Conservation (phyloP, 2,888 invertebrate species). For the Mythimna vitellina region DNA sequence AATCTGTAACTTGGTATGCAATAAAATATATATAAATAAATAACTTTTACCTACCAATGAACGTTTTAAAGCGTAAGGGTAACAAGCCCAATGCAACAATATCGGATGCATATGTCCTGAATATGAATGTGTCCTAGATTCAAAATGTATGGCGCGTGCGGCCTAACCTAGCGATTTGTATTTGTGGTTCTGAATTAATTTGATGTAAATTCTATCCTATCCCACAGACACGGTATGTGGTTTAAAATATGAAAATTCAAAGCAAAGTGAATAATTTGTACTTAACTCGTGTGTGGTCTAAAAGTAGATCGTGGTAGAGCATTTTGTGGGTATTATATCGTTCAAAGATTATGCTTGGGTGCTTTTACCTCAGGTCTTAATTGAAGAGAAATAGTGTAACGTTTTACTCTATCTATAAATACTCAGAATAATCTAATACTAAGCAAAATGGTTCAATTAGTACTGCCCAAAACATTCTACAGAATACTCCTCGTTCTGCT, state of each 20-base stretch:
- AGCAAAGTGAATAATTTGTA: conserved; percentile 33
- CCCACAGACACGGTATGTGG: conserved; percentile 16
- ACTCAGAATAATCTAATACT: background rate
- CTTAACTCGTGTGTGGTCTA: conserved; percentile 5
- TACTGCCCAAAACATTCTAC: background rate
- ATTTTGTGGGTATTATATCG: background rate
- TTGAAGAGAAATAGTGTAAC: background rate
- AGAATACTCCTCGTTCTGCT: conserved; percentile 1
- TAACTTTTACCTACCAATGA: background rate
- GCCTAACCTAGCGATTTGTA: conserved; percentile 52
- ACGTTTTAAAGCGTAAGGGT: background rate
- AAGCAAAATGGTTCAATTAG: background rate
- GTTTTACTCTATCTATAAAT: background rate
- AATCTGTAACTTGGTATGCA: too few relatives aligned
- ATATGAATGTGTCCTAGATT: conserved; percentile 58
- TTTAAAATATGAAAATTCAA: conserved; percentile 26
- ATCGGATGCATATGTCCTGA: conserved; percentile 51
- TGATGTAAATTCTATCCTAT: conserved; percentile 41
- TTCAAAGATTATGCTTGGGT: background rate
- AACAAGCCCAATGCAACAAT: conserved; percentile 33
- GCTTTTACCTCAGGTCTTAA: background rate
- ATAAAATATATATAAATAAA: too few relatives aligned
- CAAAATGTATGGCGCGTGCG: conserved; percentile 39
- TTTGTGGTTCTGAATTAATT: conserved; percentile 55
- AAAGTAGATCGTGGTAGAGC: background rate